Evolutionary conservation across 2,797 vertebrate species (phyloP).

Genomic region (Mallotus villosus): DNA sequence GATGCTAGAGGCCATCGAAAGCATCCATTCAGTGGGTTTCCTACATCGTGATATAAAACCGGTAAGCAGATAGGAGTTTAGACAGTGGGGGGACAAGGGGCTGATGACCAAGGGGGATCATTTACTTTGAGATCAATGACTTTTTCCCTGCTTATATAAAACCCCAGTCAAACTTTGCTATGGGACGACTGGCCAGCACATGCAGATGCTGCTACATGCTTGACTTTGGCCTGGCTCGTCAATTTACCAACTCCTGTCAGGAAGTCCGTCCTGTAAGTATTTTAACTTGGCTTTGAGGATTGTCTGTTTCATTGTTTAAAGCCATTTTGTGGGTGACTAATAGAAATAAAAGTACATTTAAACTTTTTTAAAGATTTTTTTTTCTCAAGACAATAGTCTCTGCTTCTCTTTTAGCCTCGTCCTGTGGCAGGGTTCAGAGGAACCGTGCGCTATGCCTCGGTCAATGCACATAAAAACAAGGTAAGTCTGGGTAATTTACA

Average conservation of each 20-base stretch:
- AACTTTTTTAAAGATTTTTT: neutral
- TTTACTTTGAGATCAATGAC: slow-evolving; percentile 21
- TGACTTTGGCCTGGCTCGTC: slow-evolving; percentile 94
- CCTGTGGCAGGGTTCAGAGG: slow-evolving; percentile 95
- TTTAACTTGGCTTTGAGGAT: no score
- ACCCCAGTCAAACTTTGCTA: slow-evolving; percentile 91
- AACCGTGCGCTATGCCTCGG: slow-evolving; percentile 94
- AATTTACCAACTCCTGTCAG: slow-evolving; percentile 94
- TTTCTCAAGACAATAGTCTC: slow-evolving; percentile 20
- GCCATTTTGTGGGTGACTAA: neutral
- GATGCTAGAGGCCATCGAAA: slow-evolving; percentile 96
- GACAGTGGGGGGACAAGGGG: no score
- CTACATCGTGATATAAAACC: slow-evolving; percentile 98
- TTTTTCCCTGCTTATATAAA: slow-evolving; percentile 73
- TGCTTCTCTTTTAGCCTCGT: slow-evolving; percentile 81
- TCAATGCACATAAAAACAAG: slow-evolving; percentile 97
- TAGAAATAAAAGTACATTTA: slow-evolving; percentile 35
- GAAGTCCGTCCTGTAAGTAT: slow-evolving; percentile 86
- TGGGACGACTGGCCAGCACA: slow-evolving; percentile 89
- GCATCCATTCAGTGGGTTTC: slow-evolving; percentile 98
- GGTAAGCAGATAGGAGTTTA: slow-evolving; percentile 68
- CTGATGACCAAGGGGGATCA: slow-evolving; percentile 66
- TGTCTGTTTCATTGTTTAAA: no score
- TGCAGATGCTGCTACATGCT: slow-evolving; percentile 98
- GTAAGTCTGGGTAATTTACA: slow-evolving; percentile 60